Evolutionary conservation across 1,140 invertebrate genomes (phyloP).

Genomic region (Lysiphlebus fabarum): DNA sequence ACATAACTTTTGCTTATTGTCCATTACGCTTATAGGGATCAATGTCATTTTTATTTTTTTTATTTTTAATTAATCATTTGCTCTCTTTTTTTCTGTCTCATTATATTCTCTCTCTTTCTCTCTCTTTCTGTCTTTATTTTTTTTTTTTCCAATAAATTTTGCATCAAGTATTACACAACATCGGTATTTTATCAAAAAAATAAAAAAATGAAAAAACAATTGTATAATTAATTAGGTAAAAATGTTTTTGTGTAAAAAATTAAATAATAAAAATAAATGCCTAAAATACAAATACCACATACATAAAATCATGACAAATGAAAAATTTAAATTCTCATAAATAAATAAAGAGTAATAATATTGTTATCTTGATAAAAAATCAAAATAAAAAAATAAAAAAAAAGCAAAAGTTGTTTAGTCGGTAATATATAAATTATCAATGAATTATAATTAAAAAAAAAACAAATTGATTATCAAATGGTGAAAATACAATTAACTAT

Average conservation of each 20-base stretch:
- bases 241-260: no score
- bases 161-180: conserved; percentile 10
- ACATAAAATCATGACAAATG: no score
- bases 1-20: conserved; percentile 27
- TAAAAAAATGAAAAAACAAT: conserved; percentile 6
- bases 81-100: conserved; percentile 1
- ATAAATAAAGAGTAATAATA: neutral
- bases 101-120: neutral
- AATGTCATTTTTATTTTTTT: conserved; percentile 23
- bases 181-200: neutral
- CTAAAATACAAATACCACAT: no score
- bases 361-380: no score
- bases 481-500: conserved; percentile 13
- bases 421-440: no score
- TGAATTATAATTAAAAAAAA: no score
- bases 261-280: neutral
- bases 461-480: conserved; percentile 22
- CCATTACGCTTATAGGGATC: conserved; percentile 27
- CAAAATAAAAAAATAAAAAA: neutral
- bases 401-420: neutral
- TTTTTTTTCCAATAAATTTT: neutral
- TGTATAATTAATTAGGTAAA: no score
- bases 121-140: neutral
- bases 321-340: conserved; percentile 11
- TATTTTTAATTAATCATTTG: conserved; percentile 4